A percentile compares a stretch with the other conserved stretches of the same genome.
Evolutionary conservation across 2,113 vertebrate genomes (phyloP).

Genomic region (Spilogale gracilis): DNA sequence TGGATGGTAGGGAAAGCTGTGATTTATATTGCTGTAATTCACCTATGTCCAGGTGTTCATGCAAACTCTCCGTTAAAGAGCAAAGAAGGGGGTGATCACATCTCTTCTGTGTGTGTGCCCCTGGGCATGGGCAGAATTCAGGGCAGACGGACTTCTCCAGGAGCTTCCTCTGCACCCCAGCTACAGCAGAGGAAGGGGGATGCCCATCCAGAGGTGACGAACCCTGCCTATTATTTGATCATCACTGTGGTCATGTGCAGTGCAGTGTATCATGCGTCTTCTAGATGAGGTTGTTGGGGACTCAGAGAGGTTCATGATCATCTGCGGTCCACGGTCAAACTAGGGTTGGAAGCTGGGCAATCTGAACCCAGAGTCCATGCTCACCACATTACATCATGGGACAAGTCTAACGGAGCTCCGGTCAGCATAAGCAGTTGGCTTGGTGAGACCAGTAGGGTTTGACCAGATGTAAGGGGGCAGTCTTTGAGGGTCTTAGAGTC

Average conservation of each 20-base stretch:
- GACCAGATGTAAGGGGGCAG: not conserved
- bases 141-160: not conserved
- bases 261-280: not conserved
- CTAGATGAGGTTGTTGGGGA: not conserved
- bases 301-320: not conserved
- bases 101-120: not conserved
- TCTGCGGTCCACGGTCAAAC: not conserved
- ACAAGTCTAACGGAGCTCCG: not conserved
- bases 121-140: not conserved
- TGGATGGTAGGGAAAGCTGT: not conserved
- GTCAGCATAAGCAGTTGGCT: not conserved
- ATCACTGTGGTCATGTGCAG: accelerated
- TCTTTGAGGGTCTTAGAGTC: not conserved
- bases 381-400: accelerated
- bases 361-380: not conserved
- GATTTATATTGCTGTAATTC: not conserved
- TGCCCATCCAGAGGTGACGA: not conserved
- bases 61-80: not conserved
- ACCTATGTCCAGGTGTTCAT: not conserved
- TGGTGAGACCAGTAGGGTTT: not conserved
- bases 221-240: not conserved
- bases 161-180: not conserved
- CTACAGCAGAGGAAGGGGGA: not conserved
- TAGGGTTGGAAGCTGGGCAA: not conserved
- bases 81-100: not conserved